Base-by-base conservation (phyloP, 2,888 invertebrate species). In the Rambutsinella grinnellia region DNA sequence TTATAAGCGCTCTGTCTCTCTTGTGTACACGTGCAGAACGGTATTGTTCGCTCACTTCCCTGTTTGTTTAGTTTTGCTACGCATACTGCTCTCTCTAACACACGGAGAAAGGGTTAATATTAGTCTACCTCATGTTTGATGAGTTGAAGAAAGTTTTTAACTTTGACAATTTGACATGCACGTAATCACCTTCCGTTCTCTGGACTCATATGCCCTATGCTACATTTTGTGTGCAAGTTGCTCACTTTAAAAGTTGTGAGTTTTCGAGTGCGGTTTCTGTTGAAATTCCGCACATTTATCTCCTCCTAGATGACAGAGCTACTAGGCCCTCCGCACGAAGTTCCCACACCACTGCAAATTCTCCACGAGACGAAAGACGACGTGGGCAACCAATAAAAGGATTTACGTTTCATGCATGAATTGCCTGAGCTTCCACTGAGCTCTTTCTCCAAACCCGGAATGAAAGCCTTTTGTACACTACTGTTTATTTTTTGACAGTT, bases 151-250 rank as follows among this genome's bases (percentile, higher is more conserved):
- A 51, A 67, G 67, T 57, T 68, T 66, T 66, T 54, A 47, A 70
- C 62, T 70, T 56, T 62, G 62, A 70, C 70, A 70, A 62, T 70
- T 70, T 70, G 62, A 70, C 62, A 70, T 70, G 70, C 62, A 70
- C 58, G 62, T 70, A 62, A 62, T 56, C 62, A 57, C 56, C 49
- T 58, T 57, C n/a, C 13, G 36, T 36, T 36, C 36, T 36, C 36
- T 36, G 36, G 36, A 36, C 36, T 13, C 13, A 13, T 13, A 8
- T 36, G 6, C 5, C 36, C 13, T 13, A 36, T 36, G 36, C 5
- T 36, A 36, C 13, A 13, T 36, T 36, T 36, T 36, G 36, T 8
- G 36, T 36, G 36, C 36, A 13, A 49, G 49, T 49, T 49, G 8
- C 44, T n/a, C n/a, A n/a, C n/a, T n/a, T n/a, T n/a, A n/a, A n/a